Evolutionary conservation across 2,113 vertebrate genomes (phyloP), one percentile per base, ranked within the genome.

Genomic region (Callionymus lyra): DNA sequence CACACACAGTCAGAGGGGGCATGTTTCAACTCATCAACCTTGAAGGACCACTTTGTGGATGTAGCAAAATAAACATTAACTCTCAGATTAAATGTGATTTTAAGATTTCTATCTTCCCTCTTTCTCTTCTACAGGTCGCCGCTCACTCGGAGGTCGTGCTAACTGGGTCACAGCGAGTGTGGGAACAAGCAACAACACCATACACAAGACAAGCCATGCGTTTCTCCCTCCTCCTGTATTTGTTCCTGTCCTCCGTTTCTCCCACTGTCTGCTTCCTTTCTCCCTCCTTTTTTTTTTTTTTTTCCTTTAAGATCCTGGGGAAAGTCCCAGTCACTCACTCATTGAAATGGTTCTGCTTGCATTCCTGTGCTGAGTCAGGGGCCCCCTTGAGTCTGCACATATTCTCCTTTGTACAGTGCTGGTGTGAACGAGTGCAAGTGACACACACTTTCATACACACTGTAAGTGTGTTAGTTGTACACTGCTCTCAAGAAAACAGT

Each of bases 181-280:
- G 79, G 79, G 79, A 81, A 79, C 68, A 44, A 64, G 58, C 65
- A 76, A 50, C 2, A 5, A 64, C 37, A 44, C 50, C 49, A 46
- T 61, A 50, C 50, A 63, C 64, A 64, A 68, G 62, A 63, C 59
- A 77, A 75, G 59, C 63, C 62, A 60, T 81, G 72, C 65, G 72
- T 81, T 75, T 79, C 75, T 57, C 61, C 74, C 67, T 74, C 70
- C 72, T 82, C 61, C 68, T 74, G 70, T 76, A 72, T 73, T 74
- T 82, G 76, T 82, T 80, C 76, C 76, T 82, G 70, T 79, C 74
- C 62, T 67, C 63, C 15, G 56, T 70, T 31, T 69, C 74, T 79
- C 74, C 70, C 74, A 70, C 68, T 82, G 76, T 77, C 72, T 77
- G 76, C 72, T 80, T 80, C 76, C 76, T 77, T 59, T 76, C 70